Base-by-base conservation (phyloP, 1,140 invertebrate species). In the Samia ricini region DNA sequence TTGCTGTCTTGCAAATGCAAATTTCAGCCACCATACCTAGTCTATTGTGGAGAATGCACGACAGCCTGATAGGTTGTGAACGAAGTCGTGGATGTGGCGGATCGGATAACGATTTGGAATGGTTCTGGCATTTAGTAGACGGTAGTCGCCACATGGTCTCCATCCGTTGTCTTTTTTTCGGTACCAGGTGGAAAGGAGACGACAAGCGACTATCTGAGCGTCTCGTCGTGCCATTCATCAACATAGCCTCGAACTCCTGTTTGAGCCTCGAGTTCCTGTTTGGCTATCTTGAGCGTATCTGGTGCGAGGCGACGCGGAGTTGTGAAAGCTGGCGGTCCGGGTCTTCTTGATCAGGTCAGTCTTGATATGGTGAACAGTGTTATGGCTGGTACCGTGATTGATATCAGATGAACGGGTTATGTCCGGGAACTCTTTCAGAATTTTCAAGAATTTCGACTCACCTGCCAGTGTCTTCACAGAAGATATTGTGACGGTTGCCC, bases 71-170 rank as follows among this genome's bases (percentile, higher is more conserved):
- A 67, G 29, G 0, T 4, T 3, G 7, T 71, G 60, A 1, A 56
- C 12, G 19, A 67, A 67, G 36, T 71, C 65, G 0, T 65, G 60
- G 6, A 71, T 60, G 15, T 71, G 64, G 8, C 57, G 36, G 12
- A 69, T 55, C 12, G 68, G 68, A 22, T 69, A 69, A 0, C 42
- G 20, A 49, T 66, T 64, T 15, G 64, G 63, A 15, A 67, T 59
- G 1, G 69, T 71, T 0, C 63, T 29, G 10, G 68, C 26, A 22
- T 64, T 64, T 3, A 64, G 52, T 12, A 36, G 26, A 1, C 64
- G 18, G 49, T 62, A 62, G 29, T 56, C 62, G 5, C 54, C 56
- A 23, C 52, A 52, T 8, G 68, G 52, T 24, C 61, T 29, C 59
- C 61, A 63, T 0, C 57, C 42, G 23, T 60, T 26, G 6, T 60